Conservation (phyloP, 53 echinoderm and acorn worm genomes). For the Astropecten irregularis region DNA sequence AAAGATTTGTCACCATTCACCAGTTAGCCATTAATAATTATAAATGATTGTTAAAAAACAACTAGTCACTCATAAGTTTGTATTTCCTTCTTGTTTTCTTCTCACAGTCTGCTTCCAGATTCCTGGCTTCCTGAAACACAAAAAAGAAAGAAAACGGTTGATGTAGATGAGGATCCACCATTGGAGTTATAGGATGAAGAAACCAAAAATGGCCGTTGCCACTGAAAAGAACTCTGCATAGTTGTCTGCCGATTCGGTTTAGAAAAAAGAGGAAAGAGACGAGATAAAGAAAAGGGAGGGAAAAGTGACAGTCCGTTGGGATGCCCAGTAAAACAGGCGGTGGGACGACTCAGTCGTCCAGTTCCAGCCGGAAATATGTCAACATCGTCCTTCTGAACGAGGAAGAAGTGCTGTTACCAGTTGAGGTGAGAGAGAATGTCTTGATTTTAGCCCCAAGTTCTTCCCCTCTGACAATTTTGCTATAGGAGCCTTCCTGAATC, state of each 20-base stretch:
- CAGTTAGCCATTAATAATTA: background rate
- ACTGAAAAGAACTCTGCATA: background rate
- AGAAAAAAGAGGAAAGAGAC: too few relatives aligned
- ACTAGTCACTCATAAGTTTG: too few relatives aligned
- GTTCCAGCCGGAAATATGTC: constrained; percentile 59
- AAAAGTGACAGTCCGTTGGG: constrained; percentile 7
- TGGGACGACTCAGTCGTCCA: constrained; percentile 7
- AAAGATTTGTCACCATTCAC: background rate
- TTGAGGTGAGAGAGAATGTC: constrained; percentile 72
- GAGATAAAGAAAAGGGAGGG: background rate
- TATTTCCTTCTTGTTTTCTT: too few relatives aligned
- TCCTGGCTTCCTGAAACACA: background rate
- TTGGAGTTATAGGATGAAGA: constrained; percentile 25
- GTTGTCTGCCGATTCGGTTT: too few relatives aligned
- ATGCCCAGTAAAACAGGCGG: constrained; percentile 52
- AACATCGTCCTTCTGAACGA: constrained; percentile 74
- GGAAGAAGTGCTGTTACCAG: constrained; percentile 69
- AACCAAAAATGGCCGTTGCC: background rate
- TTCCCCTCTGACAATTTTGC: too few relatives aligned
- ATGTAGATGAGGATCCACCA: background rate
- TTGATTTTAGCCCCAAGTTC: too few relatives aligned
- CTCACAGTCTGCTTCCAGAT: too few relatives aligned
- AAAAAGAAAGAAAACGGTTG: background rate
- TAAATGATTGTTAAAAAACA: constrained; percentile 15
- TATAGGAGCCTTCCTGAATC: too few relatives aligned